phyloP scores from a whole-genome alignment of 2,797 vertebrate genomes.

The Aratinga solstitialis region DNA sequence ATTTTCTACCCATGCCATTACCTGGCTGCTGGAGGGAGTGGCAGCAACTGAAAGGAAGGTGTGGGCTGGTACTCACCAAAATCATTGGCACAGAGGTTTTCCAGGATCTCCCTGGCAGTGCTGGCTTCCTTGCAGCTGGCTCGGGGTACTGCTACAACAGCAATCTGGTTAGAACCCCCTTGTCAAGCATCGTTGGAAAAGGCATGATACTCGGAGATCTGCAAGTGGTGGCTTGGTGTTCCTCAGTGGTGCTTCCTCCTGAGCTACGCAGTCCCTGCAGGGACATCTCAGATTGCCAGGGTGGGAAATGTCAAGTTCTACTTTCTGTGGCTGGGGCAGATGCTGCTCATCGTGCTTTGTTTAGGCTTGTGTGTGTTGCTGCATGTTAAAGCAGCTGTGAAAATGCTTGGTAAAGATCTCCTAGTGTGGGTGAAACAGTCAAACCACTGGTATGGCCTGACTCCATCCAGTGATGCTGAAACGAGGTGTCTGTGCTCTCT shows the following conservation, averaged over 20 bases:
- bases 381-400: neutral
- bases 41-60: neutral
- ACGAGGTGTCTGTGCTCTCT: neutral
- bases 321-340: neutral
- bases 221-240: neutral
- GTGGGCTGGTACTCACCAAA: slow-evolving; percentile 79
- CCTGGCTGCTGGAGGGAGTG: neutral
- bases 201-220: neutral
- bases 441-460: neutral
- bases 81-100: slow-evolving; percentile 84
- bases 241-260: neutral
- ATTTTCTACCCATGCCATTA: neutral
- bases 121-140: slow-evolving; percentile 83
- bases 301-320: neutral
- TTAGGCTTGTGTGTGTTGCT: neutral
- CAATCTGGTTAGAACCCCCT: neutral
- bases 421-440: neutral
- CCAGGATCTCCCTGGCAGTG: slow-evolving; percentile 80
- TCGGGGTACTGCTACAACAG: slow-evolving; percentile 75
- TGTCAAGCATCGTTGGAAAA: neutral
- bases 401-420: neutral
- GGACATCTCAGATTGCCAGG: neutral
- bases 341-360: accelerated
- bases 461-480: neutral
- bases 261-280: neutral